Percentiles rank a stretch among this genome's conserved stretches.
phyloP scores from a whole-genome alignment of 64 coral and sea anemone genomes.

The Actinia equina region DNA sequence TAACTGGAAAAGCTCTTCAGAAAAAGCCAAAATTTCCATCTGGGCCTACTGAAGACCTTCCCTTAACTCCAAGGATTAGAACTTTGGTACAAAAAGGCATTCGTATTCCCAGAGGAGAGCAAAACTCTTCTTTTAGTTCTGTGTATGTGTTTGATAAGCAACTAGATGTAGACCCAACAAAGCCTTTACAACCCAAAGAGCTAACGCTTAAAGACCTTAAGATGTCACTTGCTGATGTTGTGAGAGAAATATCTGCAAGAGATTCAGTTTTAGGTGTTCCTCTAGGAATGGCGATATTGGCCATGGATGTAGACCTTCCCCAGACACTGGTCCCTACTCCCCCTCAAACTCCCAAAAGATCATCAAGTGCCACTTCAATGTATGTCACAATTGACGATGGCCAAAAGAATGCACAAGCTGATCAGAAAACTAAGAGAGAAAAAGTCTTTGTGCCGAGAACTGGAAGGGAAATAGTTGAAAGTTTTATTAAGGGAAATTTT shows the following conservation, averaged over 20 bases:
- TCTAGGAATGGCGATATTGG: constrained; percentile 69
- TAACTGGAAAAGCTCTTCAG: not conserved
- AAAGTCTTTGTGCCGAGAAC: constrained; percentile 43
- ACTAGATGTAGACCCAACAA: no score
- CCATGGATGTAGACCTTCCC: constrained; percentile 67
- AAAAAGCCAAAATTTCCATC: constrained; percentile 35
- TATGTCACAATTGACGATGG: not conserved
- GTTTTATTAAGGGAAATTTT: constrained; percentile 82
- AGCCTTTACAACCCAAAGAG: constrained; percentile 28
- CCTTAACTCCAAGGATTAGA: constrained; percentile 29
- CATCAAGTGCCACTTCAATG: constrained; percentile 26
- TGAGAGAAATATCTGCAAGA: constrained; percentile 64
- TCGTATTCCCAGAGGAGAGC: constrained; percentile 36
- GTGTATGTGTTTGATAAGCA: constrained; percentile 57
- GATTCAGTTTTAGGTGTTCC: constrained; percentile 66
- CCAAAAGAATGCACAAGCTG: not conserved
- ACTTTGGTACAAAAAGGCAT: constrained; percentile 16
- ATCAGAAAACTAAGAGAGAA: constrained; percentile 29
- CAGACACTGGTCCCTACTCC: constrained; percentile 60
- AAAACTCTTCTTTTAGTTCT: not conserved
- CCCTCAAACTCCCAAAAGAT: constrained; percentile 63
- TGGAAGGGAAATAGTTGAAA: constrained; percentile 85
- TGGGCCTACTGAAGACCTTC: constrained; percentile 21
- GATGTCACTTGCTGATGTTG: constrained; percentile 63
- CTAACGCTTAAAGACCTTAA: constrained; percentile 69